Conservation (phyloP, 2,888 invertebrate species). For the Drosophila prostipennis region DNA sequence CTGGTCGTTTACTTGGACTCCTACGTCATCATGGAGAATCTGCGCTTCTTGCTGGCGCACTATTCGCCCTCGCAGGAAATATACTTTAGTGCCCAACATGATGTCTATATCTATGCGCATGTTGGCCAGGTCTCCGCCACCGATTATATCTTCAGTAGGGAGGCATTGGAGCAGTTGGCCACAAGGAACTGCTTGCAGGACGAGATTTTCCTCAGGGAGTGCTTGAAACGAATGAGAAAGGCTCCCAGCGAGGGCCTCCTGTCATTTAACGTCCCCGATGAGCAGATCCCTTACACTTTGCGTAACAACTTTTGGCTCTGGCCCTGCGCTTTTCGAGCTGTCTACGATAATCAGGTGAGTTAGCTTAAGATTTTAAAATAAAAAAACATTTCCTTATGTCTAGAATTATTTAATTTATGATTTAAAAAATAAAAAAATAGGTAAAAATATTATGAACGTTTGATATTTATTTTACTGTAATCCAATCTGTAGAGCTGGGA, state of each 20-base stretch:
- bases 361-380: too few species aligned
- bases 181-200: slow-evolving; percentile 90
- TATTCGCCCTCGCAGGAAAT: slow-evolving; percentile 89
- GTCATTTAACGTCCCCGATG: slow-evolving; percentile 96
- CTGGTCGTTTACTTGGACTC: slow-evolving; percentile 99
- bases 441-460: too few species aligned
- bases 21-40: slow-evolving; percentile 97
- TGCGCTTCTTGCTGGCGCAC: slow-evolving; percentile 92
- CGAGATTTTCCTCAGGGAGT: slow-evolving; percentile 93
- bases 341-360: slow-evolving; percentile 86
- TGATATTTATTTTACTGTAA: too few species aligned
- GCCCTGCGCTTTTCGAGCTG: slow-evolving; percentile 96
- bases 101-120: slow-evolving; percentile 88
- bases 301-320: slow-evolving; percentile 96
- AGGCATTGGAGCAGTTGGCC: slow-evolving; percentile 90
- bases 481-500: slow-evolving; percentile 66
- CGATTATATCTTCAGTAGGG: slow-evolving; percentile 95
- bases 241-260: slow-evolving; percentile 88
- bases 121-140: slow-evolving; percentile 95
- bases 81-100: slow-evolving; percentile 94
- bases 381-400: too few species aligned
- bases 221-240: slow-evolving; percentile 91
- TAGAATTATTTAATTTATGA: too few species aligned
- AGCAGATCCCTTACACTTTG: slow-evolving; percentile 94
- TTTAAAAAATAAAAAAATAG: too few species aligned